These are phyloP conservation scores for Anthoptus insignis DNA, from an alignment of 2,888 invertebrate genomes.

Conservation along the genomic window DNA sequence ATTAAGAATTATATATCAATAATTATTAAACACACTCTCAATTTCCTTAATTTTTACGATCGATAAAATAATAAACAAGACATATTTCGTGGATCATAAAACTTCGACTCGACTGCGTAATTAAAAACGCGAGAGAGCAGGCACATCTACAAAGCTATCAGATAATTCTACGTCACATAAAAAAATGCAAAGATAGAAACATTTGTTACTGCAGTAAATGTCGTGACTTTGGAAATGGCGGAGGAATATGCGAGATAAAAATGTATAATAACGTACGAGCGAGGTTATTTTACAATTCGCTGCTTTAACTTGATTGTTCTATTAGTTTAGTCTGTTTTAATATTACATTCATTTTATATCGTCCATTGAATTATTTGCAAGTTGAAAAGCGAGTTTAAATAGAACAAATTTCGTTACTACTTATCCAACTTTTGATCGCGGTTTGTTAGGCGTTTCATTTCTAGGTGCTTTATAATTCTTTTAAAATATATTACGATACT, in stretches of 20 bases:
- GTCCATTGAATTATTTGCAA: background rate
- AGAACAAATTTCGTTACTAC: background rate
- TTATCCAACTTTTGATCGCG: background rate
- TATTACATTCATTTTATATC: background rate
- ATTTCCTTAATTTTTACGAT: conserved; percentile 30
- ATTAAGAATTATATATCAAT: conserved; percentile 20
- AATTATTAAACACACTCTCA: conserved; percentile 29
- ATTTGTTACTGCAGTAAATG: conserved; percentile 22
- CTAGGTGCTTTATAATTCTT: background rate
- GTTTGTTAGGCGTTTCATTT: background rate
- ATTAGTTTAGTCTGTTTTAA: background rate
- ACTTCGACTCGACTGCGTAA: conserved; percentile 67
- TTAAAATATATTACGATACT: background rate
- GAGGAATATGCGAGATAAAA: conserved; percentile 24
- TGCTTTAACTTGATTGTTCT: background rate
- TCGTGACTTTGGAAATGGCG: conserved; percentile 26
- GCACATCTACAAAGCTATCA: conserved; percentile 31
- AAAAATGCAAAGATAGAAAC: conserved; percentile 20
- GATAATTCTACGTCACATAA: conserved; percentile 26
- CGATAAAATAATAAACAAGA: conserved; percentile 34
- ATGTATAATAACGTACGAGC: conserved; percentile 17
- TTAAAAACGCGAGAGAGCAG: conserved; percentile 55
- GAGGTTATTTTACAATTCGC: background rate
- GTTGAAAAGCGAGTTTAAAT: background rate
- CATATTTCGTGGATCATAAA: conserved; percentile 56